Base-by-base conservation (phyloP, 2,797 vertebrate species). In the Gallirallus australis region DNA sequence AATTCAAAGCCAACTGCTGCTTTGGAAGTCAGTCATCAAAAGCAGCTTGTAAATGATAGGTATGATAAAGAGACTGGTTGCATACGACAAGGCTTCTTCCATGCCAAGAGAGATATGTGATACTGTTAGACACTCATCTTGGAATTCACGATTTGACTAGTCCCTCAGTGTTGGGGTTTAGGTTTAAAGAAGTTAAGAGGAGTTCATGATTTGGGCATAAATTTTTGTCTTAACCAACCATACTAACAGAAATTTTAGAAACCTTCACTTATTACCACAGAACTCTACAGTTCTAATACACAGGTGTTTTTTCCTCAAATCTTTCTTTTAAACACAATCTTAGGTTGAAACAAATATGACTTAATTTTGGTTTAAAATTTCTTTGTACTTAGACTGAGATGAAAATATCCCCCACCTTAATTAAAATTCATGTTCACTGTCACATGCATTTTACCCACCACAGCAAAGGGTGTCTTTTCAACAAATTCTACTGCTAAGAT, bases 231-330 rank as follows among this genome's bases (percentile, higher is more conserved):
- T 42, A 42, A 42, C 40, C 40, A 42, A 17, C 16, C 40, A 17
- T 17, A 16, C 17, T 42, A 42, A 42, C 37, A 37, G 37, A 42
- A 16, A 40, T 40, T 40, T 42, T 18, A 42, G 18, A 42, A 20
- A 60, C 3, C 9, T 47, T 81, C 15, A 20, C 6, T 4, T 31
- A 31, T 42, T 61, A 56, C 15, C 28, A 50, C 2, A 18, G 17
- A 45, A 40, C 7, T 33, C 21, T 16, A 50, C 3, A 63, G 1
- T 59, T 63, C 57, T 64, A 78, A 64, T 10, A 33, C 2, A 65
- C 6, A 52, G 17, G 3, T 12, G 7, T 45, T 39, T 30, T 8
- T 11, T 5, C 6, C 3, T 9, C 28, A 3, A 7, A 15, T 20
- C 12, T 70, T 40, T 30, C 15, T 50, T 42, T 28, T 15, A 33